Base-by-base conservation (phyloP, 2,797 vertebrate species). In the Tarsius wallacei region DNA sequence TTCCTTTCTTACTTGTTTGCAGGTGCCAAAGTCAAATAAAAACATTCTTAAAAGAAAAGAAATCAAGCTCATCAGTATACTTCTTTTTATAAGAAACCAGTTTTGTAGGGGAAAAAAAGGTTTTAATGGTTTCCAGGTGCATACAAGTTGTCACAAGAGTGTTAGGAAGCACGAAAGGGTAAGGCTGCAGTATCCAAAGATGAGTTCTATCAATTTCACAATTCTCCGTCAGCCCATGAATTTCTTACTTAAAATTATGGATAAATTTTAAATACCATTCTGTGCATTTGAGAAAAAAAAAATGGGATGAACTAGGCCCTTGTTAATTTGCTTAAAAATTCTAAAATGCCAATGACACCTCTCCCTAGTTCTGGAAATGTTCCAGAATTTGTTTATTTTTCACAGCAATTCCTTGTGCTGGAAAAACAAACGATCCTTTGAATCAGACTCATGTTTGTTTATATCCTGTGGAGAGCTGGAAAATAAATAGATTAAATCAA, bases 361-460 rank as follows among this genome's bases (percentile, higher is more conserved):
- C 36, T 76, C 11, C 36, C 9, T 7, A 36, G 47, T 68, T 88
- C 22, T 63, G 0, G 81, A 81, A 73, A 9, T 49, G 31, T 68
- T 77, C 31, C 26, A 42, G 53, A 84, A 66, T 74, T 96, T 42
- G 63, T 88, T 91, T 82, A 24, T 90, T 85, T 59, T 89, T 47
- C 49, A 83, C 26, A 63, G 64, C 7, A 85, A 74, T 93, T 4
- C 22, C 77, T 86, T 55, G 2, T 80, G 68, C 53, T 94, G 31
- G 76, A 88, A 92, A 94, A 92, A 70, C 47, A 95, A 96, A 74
- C 89, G 63, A 36, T 4, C 11, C 64, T 93, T 55, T 91, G 64
- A 84, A 74, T 94, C 86, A 93, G 53, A 87, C 53, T 95, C 21
- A 9, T 94, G 13, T 91, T 88, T 86, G 16, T 82, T 94, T 96